These are phyloP conservation scores for Drosophila stalkeri DNA, from an alignment of 2,888 invertebrate species.

Conservation along the genomic window DNA sequence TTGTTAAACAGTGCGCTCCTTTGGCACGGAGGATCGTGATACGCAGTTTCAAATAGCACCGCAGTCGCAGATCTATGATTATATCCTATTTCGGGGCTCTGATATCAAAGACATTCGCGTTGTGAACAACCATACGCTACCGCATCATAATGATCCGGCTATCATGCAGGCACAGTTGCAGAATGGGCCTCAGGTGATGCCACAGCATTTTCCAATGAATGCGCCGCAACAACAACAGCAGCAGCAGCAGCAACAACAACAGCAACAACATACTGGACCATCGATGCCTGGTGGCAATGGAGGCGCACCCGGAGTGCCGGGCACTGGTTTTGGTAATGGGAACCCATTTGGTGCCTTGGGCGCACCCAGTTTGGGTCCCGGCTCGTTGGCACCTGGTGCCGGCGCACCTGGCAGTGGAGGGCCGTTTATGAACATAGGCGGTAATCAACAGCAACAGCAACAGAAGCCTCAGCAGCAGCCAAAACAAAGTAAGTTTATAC, in stretches of 20 bases:
- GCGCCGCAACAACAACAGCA: conserved; percentile 84
- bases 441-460: conserved; percentile 84
- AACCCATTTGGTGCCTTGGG: conserved; percentile 85
- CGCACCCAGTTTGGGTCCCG: conserved; percentile 83
- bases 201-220: conserved; percentile 88
- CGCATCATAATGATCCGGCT: conserved; percentile 98
- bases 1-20: conserved; percentile 93
- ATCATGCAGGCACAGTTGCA: conserved; percentile 96
- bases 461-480: conserved; percentile 83
- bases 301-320: conserved; percentile 84
- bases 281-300: conserved; percentile 79
- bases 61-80: conserved; percentile 99
- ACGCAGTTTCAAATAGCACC: conserved; percentile 98
- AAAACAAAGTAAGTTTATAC: conserved; percentile 88
- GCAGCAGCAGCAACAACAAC: conserved; percentile 56
- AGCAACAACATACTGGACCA: conserved; percentile 56
- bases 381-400: conserved; percentile 83
- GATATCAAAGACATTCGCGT: conserved; percentile 99
- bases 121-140: conserved; percentile 94
- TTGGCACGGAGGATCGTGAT: conserved; percentile 99
- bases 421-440: conserved; percentile 82
- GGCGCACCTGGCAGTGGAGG: conserved; percentile 82
- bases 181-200: conserved; percentile 86
- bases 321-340: conserved; percentile 78
- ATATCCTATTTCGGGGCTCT: conserved; percentile 98